Conservation (phyloP, 2,797 vertebrate genomes). For the Coendou prehensilis region DNA sequence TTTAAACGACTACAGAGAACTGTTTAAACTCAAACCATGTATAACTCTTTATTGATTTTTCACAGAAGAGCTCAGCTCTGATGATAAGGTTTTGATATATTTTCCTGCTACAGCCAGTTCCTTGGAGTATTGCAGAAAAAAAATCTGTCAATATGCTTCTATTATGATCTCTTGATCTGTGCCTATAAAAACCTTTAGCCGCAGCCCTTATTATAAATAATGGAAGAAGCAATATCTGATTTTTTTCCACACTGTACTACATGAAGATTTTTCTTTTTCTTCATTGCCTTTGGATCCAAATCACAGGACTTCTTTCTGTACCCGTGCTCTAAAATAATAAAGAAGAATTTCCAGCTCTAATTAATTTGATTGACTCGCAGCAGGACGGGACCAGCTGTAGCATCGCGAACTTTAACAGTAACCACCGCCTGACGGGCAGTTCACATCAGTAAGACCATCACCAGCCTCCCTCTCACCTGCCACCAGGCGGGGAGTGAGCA, state of each 20-base stretch:
- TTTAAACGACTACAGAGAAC: slow-evolving; percentile 99
- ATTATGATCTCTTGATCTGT: slow-evolving; percentile 99
- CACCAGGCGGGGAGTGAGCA: slow-evolving; percentile 95
- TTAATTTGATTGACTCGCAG: slow-evolving; percentile 97
- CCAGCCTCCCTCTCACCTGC: slow-evolving; percentile 95
- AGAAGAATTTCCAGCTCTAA: slow-evolving; percentile 93
- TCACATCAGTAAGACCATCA: slow-evolving; percentile 94
- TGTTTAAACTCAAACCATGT: slow-evolving; percentile 99
- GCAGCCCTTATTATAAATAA: slow-evolving; percentile 98
- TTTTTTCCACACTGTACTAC: slow-evolving; percentile 87
- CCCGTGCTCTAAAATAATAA: slow-evolving; percentile 90
- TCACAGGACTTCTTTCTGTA: slow-evolving; percentile 88
- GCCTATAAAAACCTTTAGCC: slow-evolving; percentile 97
- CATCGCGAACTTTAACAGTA: slow-evolving; percentile 94
- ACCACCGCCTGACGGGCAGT: slow-evolving; percentile 95
- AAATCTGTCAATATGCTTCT: slow-evolving; percentile 99
- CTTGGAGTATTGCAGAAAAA: slow-evolving; percentile 95
- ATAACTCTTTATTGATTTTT: slow-evolving; percentile 99
- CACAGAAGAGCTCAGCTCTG: slow-evolving; percentile 97
- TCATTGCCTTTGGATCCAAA: slow-evolving; percentile 88
- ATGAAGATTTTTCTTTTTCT: slow-evolving; percentile 85
- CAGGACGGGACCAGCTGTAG: slow-evolving; percentile 93
- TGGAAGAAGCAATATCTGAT: slow-evolving; percentile 92
- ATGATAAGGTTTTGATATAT: slow-evolving; percentile 99
- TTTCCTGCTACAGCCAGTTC: slow-evolving; percentile 96